Conservation (phyloP, 2,888 invertebrate species). For the Lypha dubia region DNA sequence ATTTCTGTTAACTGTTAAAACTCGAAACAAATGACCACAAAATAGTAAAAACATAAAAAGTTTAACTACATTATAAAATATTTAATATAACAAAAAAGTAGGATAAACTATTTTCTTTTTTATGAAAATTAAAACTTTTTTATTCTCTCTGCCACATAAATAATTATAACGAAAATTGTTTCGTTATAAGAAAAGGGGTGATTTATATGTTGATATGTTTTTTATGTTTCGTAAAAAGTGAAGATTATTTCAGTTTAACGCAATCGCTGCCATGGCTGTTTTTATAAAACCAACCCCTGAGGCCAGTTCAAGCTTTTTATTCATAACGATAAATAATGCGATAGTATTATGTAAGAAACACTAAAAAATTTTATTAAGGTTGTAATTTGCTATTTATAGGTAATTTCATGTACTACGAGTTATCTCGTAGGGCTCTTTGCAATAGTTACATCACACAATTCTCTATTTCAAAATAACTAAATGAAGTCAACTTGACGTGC, state of each 20-base stretch:
- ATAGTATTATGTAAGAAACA: too few relatives aligned
- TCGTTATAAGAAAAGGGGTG: not conserved
- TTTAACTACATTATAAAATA: slow-evolving; percentile 6
- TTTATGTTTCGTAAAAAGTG: not conserved
- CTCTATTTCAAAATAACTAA: too few relatives aligned
- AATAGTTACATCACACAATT: too few relatives aligned
- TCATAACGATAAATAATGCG: too few relatives aligned
- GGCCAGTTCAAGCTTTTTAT: too few relatives aligned
- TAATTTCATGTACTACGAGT: too few relatives aligned
- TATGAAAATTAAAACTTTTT: not conserved
- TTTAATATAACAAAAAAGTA: not conserved
- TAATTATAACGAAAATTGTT: not conserved
- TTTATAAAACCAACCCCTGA: too few relatives aligned
- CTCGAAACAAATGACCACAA: slow-evolving; percentile 30
- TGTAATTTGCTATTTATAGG: too few relatives aligned
- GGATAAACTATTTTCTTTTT: slow-evolving; percentile 25
- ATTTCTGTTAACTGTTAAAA: slow-evolving; percentile 31
- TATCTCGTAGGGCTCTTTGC: too few relatives aligned
- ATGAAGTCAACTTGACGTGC: too few relatives aligned
- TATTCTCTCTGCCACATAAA: slow-evolving; percentile 2
- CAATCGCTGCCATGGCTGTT: too few relatives aligned
- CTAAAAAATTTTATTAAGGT: too few relatives aligned
- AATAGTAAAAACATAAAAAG: slow-evolving; percentile 5
- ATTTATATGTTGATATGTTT: not conserved
- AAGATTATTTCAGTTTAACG: not conserved